These are phyloP conservation scores for Anolis carolinensis DNA, from an alignment of 2,113 vertebrate genomes.

Conservation along the genomic window DNA sequence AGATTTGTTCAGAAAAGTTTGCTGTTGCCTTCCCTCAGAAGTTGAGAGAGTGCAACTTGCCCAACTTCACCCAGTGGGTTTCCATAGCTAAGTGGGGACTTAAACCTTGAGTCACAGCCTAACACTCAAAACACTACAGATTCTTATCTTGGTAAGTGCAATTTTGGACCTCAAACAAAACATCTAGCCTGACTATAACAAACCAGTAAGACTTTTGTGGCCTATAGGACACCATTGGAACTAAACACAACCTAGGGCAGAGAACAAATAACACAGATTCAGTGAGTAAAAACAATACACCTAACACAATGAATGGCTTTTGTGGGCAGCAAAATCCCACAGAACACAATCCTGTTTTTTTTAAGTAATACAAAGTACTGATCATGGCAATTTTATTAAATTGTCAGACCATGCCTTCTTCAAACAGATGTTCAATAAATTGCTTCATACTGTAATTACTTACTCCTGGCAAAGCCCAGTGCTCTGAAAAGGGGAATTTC, in stretches of 20 bases:
- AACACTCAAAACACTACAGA: too few species aligned
- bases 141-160: neutral
- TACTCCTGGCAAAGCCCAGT: conserved; percentile 86
- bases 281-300: neutral
- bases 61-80: too few species aligned
- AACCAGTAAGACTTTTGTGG: neutral
- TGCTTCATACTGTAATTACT: conserved; percentile 50
- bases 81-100: too few species aligned
- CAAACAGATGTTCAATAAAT: neutral
- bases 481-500: conserved; percentile 56
- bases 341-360: neutral
- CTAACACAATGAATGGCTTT: neutral
- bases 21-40: too few species aligned
- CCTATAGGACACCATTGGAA: neutral
- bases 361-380: neutral
- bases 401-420: neutral
- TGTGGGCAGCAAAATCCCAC: neutral
- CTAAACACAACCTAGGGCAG: neutral
- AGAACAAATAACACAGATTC: neutral
- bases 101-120: too few species aligned
- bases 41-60: too few species aligned
- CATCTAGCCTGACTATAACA: neutral
- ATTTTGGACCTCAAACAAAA: neutral
- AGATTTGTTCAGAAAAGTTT: too few species aligned
- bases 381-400: neutral